Percentiles rank a stretch among this genome's conserved stretches.
Conservation (phyloP, 2,888 invertebrate species). For the Ceratothoa steindachneri region DNA sequence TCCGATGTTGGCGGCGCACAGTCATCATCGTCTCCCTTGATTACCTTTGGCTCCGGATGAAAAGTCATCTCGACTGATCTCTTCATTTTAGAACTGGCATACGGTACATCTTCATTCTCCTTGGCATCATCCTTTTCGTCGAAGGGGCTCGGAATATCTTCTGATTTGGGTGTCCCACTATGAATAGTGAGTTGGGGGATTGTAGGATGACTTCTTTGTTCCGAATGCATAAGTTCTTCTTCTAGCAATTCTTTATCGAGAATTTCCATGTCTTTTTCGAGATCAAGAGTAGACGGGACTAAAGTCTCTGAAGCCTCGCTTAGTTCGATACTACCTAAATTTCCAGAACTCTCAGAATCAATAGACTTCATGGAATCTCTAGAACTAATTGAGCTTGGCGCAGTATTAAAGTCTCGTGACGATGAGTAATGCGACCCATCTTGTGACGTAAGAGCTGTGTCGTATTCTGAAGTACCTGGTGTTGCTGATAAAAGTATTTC, state of each 20-base stretch:
- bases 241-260: slow-evolving; percentile 40
- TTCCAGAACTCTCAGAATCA: slow-evolving; percentile 82
- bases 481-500: slow-evolving; percentile 64
- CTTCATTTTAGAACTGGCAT: slow-evolving; percentile 67
- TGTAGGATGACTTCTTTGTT: slow-evolving; percentile 20
- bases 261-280: slow-evolving; percentile 60
- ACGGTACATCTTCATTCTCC: slow-evolving; percentile 45
- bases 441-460: slow-evolving; percentile 75
- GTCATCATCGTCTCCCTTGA: slow-evolving; percentile 52
- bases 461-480: slow-evolving; percentile 67
- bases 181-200: slow-evolving; percentile 45
- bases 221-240: slow-evolving; percentile 24
- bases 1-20: slow-evolving; percentile 35
- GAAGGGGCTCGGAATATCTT: slow-evolving; percentile 40
- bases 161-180: slow-evolving; percentile 42
- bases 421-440: slow-evolving; percentile 63
- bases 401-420: slow-evolving; percentile 80
- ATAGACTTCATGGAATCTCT: slow-evolving; percentile 84
- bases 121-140: slow-evolving; percentile 51
- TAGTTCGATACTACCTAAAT: slow-evolving; percentile 76
- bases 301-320: slow-evolving; percentile 90
- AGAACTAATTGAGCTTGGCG: slow-evolving; percentile 79
- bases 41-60: slow-evolving; percentile 58
- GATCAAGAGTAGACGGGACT: slow-evolving; percentile 80
- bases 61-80: slow-evolving; percentile 87